These are phyloP conservation scores for Drosophila eugracilis DNA, from an alignment of 1,140 invertebrate genomes.

Conservation along the genomic window DNA sequence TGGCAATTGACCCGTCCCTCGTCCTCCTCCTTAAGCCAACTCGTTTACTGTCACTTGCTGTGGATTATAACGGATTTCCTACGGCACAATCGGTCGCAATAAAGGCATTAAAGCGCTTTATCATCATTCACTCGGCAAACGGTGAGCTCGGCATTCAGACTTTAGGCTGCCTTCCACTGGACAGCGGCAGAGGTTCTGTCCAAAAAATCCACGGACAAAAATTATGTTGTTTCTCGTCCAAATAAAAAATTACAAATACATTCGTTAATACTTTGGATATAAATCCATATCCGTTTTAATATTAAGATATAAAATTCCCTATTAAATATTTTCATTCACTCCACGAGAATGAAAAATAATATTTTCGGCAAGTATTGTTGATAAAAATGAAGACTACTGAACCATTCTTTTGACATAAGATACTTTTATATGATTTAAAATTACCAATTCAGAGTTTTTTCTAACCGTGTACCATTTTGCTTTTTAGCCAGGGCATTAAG, in stretches of 20 bases:
- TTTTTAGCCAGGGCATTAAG: constrained; percentile 53
- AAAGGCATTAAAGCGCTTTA: constrained; percentile 79
- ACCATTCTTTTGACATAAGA: no score
- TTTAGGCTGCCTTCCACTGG: constrained; percentile 26
- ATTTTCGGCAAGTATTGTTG: no score
- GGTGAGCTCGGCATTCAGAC: constrained; percentile 52
- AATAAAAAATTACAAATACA: not conserved
- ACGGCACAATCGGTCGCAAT: constrained; percentile 76
- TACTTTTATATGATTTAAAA: no score
- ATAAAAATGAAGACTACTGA: no score
- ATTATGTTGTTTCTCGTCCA: no score
- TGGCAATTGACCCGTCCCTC: constrained; percentile 19
- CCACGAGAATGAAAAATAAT: no score
- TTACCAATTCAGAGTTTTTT: no score
- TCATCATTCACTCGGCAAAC: constrained; percentile 79
- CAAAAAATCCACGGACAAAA: constrained; percentile 18
- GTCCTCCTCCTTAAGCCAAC: constrained; percentile 38
- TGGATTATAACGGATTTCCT: constrained; percentile 81
- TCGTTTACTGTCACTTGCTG: constrained; percentile 82
- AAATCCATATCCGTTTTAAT: no score
- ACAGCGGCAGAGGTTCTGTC: constrained; percentile 9
- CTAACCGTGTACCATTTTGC: constrained; percentile 17
- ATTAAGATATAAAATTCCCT: no score
- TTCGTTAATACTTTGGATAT: no score
- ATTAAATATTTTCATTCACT: no score